A percentile compares a stretch with the other conserved stretches of the same genome.
Conservation (phyloP, 1,140 invertebrate species). For the Plectrocnemia conspersa region DNA sequence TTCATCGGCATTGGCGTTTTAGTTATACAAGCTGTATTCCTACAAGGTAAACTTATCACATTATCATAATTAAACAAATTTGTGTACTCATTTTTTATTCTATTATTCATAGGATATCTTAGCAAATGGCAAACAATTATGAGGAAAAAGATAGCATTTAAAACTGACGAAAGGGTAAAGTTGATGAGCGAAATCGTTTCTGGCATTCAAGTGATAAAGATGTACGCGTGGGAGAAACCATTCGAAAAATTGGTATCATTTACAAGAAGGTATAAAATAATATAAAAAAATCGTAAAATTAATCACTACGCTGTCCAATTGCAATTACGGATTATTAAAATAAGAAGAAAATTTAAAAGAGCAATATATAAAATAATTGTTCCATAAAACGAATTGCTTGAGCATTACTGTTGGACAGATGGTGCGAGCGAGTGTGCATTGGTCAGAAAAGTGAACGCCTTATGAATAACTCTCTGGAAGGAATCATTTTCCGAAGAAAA, state of each 20-base stretch:
- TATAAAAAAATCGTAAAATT: no score
- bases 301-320: no score
- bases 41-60: constrained; percentile 54
- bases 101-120: constrained; percentile 54
- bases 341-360: no score
- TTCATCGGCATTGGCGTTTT: constrained; percentile 59
- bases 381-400: no score
- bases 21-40: constrained; percentile 57
- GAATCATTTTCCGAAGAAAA: no score
- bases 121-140: constrained; percentile 61
- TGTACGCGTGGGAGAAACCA: constrained; percentile 80
- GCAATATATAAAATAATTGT: no score
- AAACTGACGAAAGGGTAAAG: constrained; percentile 74
- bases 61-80: constrained; percentile 34
- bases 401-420: no score
- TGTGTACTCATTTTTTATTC: background rate
- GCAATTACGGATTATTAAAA: no score
- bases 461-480: no score
- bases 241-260: constrained; percentile 63
- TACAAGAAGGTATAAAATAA: constrained; percentile 53
- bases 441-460: background rate
- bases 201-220: constrained; percentile 76
- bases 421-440: background rate
- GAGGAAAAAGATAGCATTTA: constrained; percentile 60
- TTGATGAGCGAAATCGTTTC: constrained; percentile 80